phyloP scores from a whole-genome alignment of 2,888 invertebrate species.

The Epinotia brunnichana region DNA sequence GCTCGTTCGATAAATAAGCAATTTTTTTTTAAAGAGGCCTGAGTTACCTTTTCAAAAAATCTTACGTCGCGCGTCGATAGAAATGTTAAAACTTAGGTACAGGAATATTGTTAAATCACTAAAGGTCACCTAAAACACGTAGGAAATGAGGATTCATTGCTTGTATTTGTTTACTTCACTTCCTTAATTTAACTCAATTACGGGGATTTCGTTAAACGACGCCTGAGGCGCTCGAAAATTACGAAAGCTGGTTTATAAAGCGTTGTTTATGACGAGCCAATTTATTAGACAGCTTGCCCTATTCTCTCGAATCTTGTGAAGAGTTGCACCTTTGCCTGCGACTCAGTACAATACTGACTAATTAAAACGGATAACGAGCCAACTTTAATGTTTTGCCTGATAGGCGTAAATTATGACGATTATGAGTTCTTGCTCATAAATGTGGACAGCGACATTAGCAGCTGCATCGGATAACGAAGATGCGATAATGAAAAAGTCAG shows the following conservation, averaged over 20 bases:
- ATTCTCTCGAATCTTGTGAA: conserved; percentile 26
- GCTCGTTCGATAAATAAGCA: no score
- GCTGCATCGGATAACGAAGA: conserved; percentile 18
- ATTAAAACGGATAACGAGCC: conserved; percentile 30
- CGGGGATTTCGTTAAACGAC: conserved; percentile 41
- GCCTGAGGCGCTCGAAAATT: conserved; percentile 40
- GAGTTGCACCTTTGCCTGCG: conserved; percentile 29
- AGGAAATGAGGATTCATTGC: conserved; percentile 34
- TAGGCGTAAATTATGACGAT: conserved; percentile 24
- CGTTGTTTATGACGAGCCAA: conserved; percentile 43
- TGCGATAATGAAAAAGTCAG: neutral
- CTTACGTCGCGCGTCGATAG: no score
- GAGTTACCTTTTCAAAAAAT: no score
- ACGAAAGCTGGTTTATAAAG: conserved; percentile 38
- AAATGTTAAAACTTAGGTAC: neutral
- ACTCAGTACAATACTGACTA: conserved; percentile 12
- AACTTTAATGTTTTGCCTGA: conserved; percentile 24
- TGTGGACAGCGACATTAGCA: conserved; percentile 8
- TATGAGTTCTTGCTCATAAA: neutral
- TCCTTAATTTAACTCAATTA: conserved; percentile 44
- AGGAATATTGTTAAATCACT: neutral
- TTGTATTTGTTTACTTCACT: conserved; percentile 40
- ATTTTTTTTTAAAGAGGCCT: no score
- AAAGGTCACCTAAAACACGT: conserved; percentile 10
- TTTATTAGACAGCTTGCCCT: conserved; percentile 41